Conservation (phyloP, 2,113 vertebrate genomes). For the Hippopotamus amphibius region DNA sequence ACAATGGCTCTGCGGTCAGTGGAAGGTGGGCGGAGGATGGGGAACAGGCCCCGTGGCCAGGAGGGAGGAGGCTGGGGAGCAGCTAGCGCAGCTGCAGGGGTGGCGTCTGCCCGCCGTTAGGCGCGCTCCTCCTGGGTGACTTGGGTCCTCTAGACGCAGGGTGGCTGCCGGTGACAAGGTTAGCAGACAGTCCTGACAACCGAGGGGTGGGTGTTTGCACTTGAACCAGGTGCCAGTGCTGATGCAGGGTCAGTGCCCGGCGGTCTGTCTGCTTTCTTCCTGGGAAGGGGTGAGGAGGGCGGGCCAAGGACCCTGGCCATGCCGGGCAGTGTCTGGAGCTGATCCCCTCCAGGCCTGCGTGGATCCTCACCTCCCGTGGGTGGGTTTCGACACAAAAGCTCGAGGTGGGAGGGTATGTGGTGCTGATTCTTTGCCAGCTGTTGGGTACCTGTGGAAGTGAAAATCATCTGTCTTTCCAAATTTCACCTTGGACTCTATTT, state of each 20-base stretch:
- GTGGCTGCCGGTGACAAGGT: neutral
- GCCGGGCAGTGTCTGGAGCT: neutral
- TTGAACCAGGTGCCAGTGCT: neutral
- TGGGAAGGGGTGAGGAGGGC: no score
- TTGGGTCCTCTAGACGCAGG: neutral
- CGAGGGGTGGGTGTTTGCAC: fast-evolving
- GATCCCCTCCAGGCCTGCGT: neutral
- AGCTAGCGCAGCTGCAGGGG: neutral
- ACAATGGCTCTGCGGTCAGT: neutral
- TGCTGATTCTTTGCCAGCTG: neutral
- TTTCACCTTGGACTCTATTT: neutral
- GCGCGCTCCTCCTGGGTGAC: neutral
- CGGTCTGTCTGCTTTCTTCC: neutral
- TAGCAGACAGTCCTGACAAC: neutral
- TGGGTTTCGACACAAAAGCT: neutral
- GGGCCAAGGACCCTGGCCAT: neutral
- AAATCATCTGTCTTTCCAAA: neutral
- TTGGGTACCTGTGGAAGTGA: neutral
- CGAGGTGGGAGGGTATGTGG: fast-evolving
- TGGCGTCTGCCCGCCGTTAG: no score
- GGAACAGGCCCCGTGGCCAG: neutral
- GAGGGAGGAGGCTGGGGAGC: neutral
- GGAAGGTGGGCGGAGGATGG: neutral
- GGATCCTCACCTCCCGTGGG: fast-evolving
- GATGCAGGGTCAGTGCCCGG: neutral